Percentiles rank a stretch among this genome's conserved stretches.
Conservation (phyloP, 2,797 vertebrate genomes). For the Meriones psammophilus region DNA sequence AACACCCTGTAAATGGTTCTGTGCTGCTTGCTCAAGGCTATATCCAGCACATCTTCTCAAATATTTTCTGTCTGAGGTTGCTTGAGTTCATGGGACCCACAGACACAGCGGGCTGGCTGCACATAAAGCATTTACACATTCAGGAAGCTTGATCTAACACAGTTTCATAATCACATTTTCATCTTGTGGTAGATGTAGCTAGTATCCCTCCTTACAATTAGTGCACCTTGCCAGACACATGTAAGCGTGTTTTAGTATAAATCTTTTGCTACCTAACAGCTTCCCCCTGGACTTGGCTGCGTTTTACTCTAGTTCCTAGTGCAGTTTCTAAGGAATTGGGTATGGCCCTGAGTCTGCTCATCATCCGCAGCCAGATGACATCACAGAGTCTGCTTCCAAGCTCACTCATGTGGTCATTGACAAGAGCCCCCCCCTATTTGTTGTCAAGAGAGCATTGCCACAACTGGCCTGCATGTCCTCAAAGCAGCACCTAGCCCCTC, state of each 20-base stretch:
- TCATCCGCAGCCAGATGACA: neutral
- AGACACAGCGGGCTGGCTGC: neutral
- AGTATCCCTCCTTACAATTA: neutral
- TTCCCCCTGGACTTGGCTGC: no score
- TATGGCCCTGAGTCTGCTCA: neutral
- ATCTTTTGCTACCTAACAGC: neutral
- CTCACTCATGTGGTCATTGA: neutral
- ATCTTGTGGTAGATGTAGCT: neutral
- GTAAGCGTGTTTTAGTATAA: rapidly evolving
- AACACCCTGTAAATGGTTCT: neutral
- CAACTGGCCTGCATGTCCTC: neutral
- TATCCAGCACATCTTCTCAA: neutral
- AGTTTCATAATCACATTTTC: neutral
- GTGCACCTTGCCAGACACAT: rapidly evolving
- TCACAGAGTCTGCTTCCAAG: neutral
- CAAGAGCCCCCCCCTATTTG: neutral
- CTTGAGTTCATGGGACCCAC: neutral
- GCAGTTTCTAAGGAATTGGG: neutral
- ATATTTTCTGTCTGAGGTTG: neutral
- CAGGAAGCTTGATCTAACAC: neutral
- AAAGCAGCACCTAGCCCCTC: neutral
- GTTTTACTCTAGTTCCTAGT: rapidly evolving
- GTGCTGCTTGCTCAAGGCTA: neutral
- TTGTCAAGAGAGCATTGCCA: neutral
- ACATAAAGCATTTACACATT: neutral